A percentile compares a stretch with the other conserved stretches of the same genome.
phyloP scores from a whole-genome alignment of 2,113 vertebrate species.

The Orientallactaga bullata region DNA sequence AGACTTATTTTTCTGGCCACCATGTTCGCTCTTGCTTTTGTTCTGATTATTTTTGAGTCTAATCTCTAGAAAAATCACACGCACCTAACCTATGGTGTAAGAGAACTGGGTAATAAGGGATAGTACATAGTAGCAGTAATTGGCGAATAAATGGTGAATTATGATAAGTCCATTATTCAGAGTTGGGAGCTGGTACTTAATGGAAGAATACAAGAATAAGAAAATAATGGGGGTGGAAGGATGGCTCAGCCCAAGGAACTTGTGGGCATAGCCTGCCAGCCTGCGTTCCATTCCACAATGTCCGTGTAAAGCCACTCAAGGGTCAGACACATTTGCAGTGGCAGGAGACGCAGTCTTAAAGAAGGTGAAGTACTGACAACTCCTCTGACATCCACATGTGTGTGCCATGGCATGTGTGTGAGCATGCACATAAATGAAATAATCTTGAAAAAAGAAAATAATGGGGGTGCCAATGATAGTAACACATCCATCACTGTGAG shows the following conservation, averaged over 20 bases:
- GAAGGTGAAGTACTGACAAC: no score
- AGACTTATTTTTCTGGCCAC: background rate
- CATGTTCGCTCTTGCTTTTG: background rate
- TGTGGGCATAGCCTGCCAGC: no score
- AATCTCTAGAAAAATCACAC: conserved; percentile 39
- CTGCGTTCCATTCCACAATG: no score
- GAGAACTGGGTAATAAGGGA: conserved; percentile 23
- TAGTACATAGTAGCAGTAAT: conserved; percentile 14
- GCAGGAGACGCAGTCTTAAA: no score
- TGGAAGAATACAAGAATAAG: conserved; percentile 18
- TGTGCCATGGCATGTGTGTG: no score
- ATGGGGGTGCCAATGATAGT: background rate
- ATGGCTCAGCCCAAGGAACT: no score
- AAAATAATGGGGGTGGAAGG: background rate
- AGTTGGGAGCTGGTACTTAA: conserved; percentile 41
- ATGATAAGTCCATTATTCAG: conserved; percentile 6
- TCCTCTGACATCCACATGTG: no score
- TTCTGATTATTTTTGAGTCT: background rate
- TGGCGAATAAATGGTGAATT: conserved; percentile 41
- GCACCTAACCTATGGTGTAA: conserved; percentile 9
- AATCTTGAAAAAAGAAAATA: background rate
- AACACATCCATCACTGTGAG: background rate
- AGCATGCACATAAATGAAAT: no score
- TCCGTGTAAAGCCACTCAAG: no score
- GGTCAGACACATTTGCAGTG: no score